Evolutionary conservation across 2,113 vertebrate genomes (phyloP), one percentile per base, ranked within the genome.

Genomic region (human): DNA sequence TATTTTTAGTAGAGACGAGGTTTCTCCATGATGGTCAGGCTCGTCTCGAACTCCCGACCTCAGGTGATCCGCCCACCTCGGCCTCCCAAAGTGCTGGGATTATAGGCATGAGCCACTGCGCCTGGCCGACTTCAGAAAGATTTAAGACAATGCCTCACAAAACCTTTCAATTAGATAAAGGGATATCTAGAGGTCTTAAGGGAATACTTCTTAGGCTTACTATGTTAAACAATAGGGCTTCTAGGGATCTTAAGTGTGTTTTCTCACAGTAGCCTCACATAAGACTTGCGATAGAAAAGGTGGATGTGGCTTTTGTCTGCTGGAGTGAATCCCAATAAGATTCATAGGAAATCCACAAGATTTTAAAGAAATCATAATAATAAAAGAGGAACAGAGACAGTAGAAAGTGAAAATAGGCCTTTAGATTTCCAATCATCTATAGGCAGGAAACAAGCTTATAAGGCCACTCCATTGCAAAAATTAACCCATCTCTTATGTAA

Each of bases 301-400:
- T 95, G 23, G 18, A 16, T 82, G 8, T 97, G 38, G 50, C 48
- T 92, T 68, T 59, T 96, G 8, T 86, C 40, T 89, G 3, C 27
- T 93, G 70, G 38, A 79, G 35, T 89, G 57, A 79, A 90, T 61
- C n/a, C 52, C 10, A 45, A 1, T 91, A 90, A 91, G 52, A 91
- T 61, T 91, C 16, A 55, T 82, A 94, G 79, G 89, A 94, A 96
- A 76, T 64, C 45, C 45, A 80, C 10, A 88, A 78, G 48, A 17
- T 73, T 94, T 96, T 96, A 61, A 93, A 92, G 48, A 93, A 79
- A 82, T 86, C 83, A 0, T 89, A 61, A 45, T 43, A 95, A 91
- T 55, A 84, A 43, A 78, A 93, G n/a, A 13, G 50, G 25, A 91
- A 59, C 6, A 89, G 66, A 84, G 27, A 95, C 2, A 57, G 17